A percentile compares a stretch with the other conserved stretches of the same genome.
Conservation (phyloP, 2,797 vertebrate genomes). For the Channallabes apus region DNA sequence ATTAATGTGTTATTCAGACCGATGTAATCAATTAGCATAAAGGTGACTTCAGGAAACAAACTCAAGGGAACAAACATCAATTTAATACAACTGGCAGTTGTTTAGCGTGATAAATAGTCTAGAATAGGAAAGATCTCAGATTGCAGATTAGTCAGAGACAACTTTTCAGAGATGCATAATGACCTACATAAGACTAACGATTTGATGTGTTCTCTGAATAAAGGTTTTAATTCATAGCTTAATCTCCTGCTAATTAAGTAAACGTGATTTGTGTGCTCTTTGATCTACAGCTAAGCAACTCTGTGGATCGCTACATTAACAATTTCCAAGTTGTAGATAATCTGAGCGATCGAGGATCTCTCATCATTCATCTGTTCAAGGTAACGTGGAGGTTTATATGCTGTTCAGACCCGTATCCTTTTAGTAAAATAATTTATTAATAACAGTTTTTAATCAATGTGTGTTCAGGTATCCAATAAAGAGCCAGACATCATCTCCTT, state of each 20-base stretch:
- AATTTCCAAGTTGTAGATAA: slow-evolving; percentile 75
- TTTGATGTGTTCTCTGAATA: not conserved
- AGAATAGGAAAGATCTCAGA: no score
- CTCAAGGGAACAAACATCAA: no score
- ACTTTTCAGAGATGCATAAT: not conserved
- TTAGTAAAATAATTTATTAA: not conserved
- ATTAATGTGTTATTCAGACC: not conserved
- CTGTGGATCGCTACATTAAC: slow-evolving; percentile 75
- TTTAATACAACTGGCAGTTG: no score
- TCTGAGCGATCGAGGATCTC: slow-evolving; percentile 75
- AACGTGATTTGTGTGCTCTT: not conserved
- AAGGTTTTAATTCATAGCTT: not conserved
- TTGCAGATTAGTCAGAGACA: not conserved
- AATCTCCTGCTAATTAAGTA: not conserved
- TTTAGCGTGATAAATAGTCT: no score
- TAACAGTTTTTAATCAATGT: not conserved
- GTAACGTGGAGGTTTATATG: slow-evolving; percentile 53
- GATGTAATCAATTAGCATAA: not conserved
- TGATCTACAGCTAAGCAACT: slow-evolving; percentile 67
- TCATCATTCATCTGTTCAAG: slow-evolving; percentile 78
- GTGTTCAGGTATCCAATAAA: slow-evolving; percentile 68
- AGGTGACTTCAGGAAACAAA: no score
- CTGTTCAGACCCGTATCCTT: not conserved
- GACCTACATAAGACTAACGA: not conserved
- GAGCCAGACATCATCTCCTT: slow-evolving; percentile 71